These are phyloP conservation scores for Actinia tenebrosa DNA, from an alignment of 64 coral and sea anemone genomes.

Conservation along the genomic window DNA sequence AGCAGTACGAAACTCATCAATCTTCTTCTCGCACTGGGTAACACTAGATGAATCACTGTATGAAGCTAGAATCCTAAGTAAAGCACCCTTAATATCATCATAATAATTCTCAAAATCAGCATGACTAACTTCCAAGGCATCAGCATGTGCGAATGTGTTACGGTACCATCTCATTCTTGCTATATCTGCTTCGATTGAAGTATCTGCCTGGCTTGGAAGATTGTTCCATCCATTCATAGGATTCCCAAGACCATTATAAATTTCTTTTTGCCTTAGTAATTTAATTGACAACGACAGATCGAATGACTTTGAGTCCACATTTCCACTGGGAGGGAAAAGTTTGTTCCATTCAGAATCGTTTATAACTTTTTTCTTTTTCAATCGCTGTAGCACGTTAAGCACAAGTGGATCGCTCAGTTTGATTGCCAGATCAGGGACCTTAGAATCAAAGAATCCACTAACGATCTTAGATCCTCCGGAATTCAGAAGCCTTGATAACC, in stretches of 20 bases:
- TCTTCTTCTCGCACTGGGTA: not conserved
- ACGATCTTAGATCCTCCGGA: not conserved
- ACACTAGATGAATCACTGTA: not conserved
- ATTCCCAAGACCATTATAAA: constrained; percentile 2
- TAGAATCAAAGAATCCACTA: not conserved
- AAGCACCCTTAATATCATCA: constrained; percentile 8
- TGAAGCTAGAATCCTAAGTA: not conserved
- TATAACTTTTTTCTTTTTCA: not conserved
- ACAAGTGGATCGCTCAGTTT: not conserved
- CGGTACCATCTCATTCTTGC: not conserved
- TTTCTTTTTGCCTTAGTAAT: constrained; percentile 23
- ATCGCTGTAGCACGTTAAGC: not conserved
- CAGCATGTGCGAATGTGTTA: not conserved
- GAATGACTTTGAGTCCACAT: not conserved
- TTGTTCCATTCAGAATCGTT: not conserved
- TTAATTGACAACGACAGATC: constrained; percentile 21
- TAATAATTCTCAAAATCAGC: constrained; percentile 16
- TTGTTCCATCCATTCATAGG: constrained; percentile 7
- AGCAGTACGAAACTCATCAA: not conserved
- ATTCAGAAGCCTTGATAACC: not conserved
- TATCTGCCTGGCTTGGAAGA: constrained; percentile 4
- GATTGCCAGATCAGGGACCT: not conserved
- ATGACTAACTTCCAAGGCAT: not conserved
- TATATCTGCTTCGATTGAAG: not conserved
- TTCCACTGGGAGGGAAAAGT: not conserved